These are phyloP conservation scores for Alexandromys fortis DNA, from an alignment of 2,113 vertebrate genomes.

Conservation along the genomic window DNA sequence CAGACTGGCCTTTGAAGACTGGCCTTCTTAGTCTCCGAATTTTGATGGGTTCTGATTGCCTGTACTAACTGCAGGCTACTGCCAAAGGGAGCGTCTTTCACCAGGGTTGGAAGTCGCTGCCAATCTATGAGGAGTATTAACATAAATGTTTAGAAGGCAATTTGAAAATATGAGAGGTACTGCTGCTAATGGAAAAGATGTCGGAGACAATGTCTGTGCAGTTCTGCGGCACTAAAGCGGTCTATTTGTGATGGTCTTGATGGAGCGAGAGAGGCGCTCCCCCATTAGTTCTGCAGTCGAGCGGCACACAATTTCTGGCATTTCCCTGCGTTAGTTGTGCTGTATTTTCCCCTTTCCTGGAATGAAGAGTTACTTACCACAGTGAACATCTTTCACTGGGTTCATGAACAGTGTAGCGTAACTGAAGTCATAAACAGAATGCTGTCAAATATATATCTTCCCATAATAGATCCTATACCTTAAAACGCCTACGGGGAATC, in stretches of 20 bases:
- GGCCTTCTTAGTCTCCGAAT: neutral
- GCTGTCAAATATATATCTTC: slow-evolving; percentile 84
- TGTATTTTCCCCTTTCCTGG: slow-evolving; percentile 50
- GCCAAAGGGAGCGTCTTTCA: neutral
- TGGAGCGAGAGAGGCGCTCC: slow-evolving; percentile 47
- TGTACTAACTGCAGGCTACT: neutral
- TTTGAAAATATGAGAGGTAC: neutral
- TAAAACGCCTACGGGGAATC: slow-evolving; percentile 79
- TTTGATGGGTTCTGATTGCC: neutral
- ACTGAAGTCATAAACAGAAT: slow-evolving; percentile 84
- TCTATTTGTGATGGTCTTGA: slow-evolving; percentile 56
- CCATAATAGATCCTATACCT: slow-evolving; percentile 79
- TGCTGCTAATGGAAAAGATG: slow-evolving; percentile 72
- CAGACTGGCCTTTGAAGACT: too few species aligned
- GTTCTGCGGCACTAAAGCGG: slow-evolving; percentile 44
- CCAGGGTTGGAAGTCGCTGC: neutral
- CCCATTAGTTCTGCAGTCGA: slow-evolving; percentile 63
- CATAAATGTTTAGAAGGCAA: neutral
- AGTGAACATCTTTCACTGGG: slow-evolving; percentile 72
- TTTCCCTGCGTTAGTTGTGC: slow-evolving; percentile 51
- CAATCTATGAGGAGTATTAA: neutral
- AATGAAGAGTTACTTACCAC: slow-evolving; percentile 79
- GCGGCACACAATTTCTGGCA: slow-evolving; percentile 59
- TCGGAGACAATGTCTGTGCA: slow-evolving; percentile 57
- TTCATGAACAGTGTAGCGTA: slow-evolving; percentile 83